A percentile compares a stretch with the other conserved stretches of the same genome.
Evolutionary conservation across 64 coral and sea anemone species (phyloP).

Genomic region (Montipora cactus): DNA sequence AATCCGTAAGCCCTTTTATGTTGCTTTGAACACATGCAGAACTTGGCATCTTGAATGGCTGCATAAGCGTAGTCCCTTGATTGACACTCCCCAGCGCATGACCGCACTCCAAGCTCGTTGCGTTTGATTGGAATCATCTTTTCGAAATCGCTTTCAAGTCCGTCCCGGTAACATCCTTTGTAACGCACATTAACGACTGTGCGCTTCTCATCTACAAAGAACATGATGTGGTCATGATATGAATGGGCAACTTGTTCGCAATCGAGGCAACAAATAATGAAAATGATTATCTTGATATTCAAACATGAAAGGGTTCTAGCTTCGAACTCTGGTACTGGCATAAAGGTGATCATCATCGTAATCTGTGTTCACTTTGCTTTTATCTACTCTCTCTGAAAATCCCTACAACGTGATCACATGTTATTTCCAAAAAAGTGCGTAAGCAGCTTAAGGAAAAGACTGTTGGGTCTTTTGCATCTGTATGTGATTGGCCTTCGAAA

Average conservation of each 20-base stretch:
- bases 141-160: slow-evolving; percentile 22
- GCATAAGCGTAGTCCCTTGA: slow-evolving; percentile 1
- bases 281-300: too few species aligned
- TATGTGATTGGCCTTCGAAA: too few species aligned
- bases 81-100: slow-evolving; percentile 17
- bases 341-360: too few species aligned
- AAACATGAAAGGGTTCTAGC: too few species aligned
- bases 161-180: slow-evolving; percentile 14
- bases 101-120: slow-evolving; percentile 7
- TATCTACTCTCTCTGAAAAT: too few species aligned
- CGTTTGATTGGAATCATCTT: slow-evolving; percentile 36
- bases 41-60: slow-evolving; percentile 41
- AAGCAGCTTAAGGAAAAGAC: too few species aligned
- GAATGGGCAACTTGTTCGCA: not conserved
- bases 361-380: too few species aligned
- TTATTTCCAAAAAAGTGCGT: too few species aligned
- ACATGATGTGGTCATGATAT: not conserved
- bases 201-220: not conserved
- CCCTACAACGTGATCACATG: too few species aligned
- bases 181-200: slow-evolving; percentile 22
- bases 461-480: too few species aligned
- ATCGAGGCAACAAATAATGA: too few species aligned
- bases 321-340: too few species aligned
- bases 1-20: not conserved
- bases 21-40: slow-evolving; percentile 14